phyloP scores from a whole-genome alignment of 2,113 vertebrate genomes.

The Azemiops feae region DNA sequence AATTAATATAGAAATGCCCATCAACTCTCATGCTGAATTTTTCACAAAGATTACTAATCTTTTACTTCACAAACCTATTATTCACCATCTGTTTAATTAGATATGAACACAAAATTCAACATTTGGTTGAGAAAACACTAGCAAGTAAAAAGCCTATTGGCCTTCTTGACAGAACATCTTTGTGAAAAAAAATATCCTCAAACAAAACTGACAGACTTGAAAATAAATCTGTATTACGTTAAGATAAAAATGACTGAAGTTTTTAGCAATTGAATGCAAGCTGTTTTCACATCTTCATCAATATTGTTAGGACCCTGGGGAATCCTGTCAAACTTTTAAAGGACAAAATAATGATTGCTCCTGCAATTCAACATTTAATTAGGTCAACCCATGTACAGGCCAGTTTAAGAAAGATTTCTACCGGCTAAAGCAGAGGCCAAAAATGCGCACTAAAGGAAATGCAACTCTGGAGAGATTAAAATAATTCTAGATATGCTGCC shows the following conservation, averaged over 20 bases:
- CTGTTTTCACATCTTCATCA: not conserved
- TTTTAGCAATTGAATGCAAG: not conserved
- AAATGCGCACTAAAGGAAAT: too few species aligned
- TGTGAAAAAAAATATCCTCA: not conserved
- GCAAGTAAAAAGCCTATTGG: not conserved
- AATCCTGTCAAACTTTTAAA: not conserved
- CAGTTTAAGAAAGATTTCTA: not conserved
- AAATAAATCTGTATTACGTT: not conserved
- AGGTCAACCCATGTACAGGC: not conserved
- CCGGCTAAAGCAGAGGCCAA: not conserved
- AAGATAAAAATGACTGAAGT: conserved; percentile 9
- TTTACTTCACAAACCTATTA: not conserved
- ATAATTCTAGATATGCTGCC: not conserved
- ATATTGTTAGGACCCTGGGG: not conserved
- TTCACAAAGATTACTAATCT: not conserved
- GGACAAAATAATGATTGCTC: not conserved
- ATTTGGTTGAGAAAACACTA: not conserved
- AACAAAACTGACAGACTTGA: not conserved
- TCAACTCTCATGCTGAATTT: not conserved
- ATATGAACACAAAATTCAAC: not conserved
- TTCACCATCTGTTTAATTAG: not conserved
- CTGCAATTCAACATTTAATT: not conserved
- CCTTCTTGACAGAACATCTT: not conserved
- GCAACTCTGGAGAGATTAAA: not conserved
- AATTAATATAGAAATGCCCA: conserved; percentile 3